Base-by-base conservation (phyloP, 2,888 invertebrate genomes). In the Heteropelma amictum region DNA sequence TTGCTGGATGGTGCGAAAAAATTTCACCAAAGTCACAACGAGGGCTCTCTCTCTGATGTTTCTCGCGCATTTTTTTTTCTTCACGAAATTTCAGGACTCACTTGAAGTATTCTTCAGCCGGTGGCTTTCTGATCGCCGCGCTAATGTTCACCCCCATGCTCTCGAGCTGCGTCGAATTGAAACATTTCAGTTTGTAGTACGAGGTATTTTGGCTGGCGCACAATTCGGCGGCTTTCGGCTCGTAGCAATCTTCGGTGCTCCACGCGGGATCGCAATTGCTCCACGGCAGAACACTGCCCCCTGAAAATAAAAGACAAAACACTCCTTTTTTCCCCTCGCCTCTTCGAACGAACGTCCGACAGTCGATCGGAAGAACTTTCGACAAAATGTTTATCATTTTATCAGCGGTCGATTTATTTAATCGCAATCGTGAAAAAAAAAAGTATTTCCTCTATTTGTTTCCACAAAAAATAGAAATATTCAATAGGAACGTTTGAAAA, bases 21-120 rank as follows among this genome's bases (percentile, higher is more conserved):
- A n/a, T n/a, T n/a, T n/a, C n/a, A n/a, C n/a, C 1, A 12, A 23
- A 21, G 91, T 90, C 86, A 94, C 94, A 92, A 93, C 84, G 94
- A 94, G 85, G 94, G 94, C 88, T 94, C 94, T 86, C 94, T 94
- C 40, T 94, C 94, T 1, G 94, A 94, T 42, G 94, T 93, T 72
- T 91, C 91, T 64, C 92, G n/a, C n/a, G n/a, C n/a, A n/a, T n/a
- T n/a, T 60, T 21, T 12, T 42, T 28, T 40, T 33, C 33, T n/a
- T n/a, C n/a, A n/a, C n/a, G n/a, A 8, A 3, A 58, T 64, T 35
- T n/a, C n/a, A n/a, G n/a, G n/a, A 21, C 91, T 90, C 86, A 94
- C 94, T 92, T 93, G 84, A 94, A 94, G 85, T 94, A 94, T 88
- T 94, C 94, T 86, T 94, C 94, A 40, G 94, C 94, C 1, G 94